Evolutionary conservation across 1,140 invertebrate species (phyloP), one percentile per base, ranked within the genome.

Genomic region (Pseudomyrmex concolor): DNA sequence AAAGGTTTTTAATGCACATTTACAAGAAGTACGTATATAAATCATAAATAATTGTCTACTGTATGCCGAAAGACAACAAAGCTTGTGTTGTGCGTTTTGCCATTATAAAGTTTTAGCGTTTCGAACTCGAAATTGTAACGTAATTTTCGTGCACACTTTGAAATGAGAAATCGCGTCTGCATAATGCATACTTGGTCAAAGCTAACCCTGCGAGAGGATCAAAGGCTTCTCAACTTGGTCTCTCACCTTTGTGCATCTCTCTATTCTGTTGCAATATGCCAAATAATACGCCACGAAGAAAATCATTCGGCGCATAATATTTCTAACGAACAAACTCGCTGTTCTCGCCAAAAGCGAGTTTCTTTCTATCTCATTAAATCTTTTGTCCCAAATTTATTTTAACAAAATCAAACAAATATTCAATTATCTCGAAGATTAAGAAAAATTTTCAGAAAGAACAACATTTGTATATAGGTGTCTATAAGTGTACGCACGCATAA

Each of bases 241-340:
- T 67, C 25, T 55, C 43, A 59, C 66, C 54, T 80, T 80, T 80
- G 67, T 50, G 25, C 43, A 55, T 8, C 73, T 43, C 34, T 34
- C 34, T 7, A 77, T 70, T 59, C 54, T 80, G 54, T 80, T 43
- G 45, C 76, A 71, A 80, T 71, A 59, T 71, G 45, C 66, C 66
- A 80, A 77, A 77, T 77, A 67, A 80, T 45, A 80, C 19, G 8
- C 66, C 22, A 17, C n/a, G 64, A 22, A 71, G 76, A n/a, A 60
- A 80, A 80, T 80, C 76, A 80, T 34, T 80, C 43, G 22, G 43
- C 13, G 76, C 76, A 80, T 60, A 70, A 80, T 80, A 71, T 71
- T 80, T 80, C 66, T 59, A 80, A 80, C n/a, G 66, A 80, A 71
- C 15, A 71, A 15, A 34, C 34, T 59, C n/a, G 19, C 45, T 3